phyloP scores from a whole-genome alignment of 2,888 invertebrate genomes.

The Coelopa pilipes region DNA sequence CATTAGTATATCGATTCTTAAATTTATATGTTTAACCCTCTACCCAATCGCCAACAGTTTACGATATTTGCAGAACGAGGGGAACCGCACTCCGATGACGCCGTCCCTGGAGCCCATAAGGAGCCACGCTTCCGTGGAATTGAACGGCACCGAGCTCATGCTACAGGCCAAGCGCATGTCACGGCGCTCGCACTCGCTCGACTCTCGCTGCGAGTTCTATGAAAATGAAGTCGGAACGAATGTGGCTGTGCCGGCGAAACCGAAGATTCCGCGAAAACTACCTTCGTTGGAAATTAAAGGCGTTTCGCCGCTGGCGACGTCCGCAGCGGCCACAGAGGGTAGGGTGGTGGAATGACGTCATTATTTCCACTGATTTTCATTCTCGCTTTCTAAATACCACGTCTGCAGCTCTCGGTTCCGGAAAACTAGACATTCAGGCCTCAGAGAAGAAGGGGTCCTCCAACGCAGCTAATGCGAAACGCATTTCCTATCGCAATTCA shows the following conservation, averaged over 20 bases:
- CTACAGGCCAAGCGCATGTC: conserved; percentile 26
- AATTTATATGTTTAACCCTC: not conserved
- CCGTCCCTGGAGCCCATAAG: conserved; percentile 60
- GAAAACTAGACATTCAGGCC: too few relatives aligned
- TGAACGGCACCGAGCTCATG: conserved; percentile 15
- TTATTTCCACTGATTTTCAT: not conserved
- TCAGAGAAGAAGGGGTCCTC: not conserved
- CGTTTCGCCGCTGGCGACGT: conserved; percentile 29
- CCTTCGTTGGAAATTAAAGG: conserved; percentile 36
- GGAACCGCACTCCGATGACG: conserved; percentile 64
- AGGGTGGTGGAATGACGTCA: not conserved
- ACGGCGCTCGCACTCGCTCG: conserved; percentile 50
- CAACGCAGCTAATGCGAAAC: conserved; percentile 10
- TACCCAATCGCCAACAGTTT: conserved; percentile 67
- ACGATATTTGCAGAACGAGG: conserved; percentile 72
- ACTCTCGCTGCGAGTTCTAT: conserved; percentile 45
- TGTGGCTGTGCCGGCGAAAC: conserved; percentile 32
- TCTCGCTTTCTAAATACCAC: not conserved
- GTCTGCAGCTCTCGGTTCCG: too few relatives aligned
- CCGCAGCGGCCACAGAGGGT: not conserved
- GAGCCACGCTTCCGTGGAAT: conserved; percentile 31
- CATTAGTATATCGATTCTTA: too few relatives aligned
- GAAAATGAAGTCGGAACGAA: conserved; percentile 32
- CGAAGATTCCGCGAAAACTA: conserved; percentile 44
- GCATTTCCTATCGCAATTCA: not conserved